phyloP scores from a whole-genome alignment of 2,888 invertebrate species.

The Polia nebulosa region DNA sequence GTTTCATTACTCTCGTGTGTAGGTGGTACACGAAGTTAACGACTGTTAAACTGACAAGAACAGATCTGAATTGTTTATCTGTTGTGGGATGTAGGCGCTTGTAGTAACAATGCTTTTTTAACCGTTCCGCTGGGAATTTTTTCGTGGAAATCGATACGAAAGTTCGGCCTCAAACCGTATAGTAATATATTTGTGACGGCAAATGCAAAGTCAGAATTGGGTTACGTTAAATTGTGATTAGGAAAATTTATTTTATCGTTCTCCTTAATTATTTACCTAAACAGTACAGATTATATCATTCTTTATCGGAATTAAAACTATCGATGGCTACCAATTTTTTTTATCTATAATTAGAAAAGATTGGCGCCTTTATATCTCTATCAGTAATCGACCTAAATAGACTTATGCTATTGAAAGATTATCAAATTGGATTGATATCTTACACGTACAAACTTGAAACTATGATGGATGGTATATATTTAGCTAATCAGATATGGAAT shows the following conservation, averaged over 20 bases:
- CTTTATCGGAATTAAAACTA: constrained; percentile 32
- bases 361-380: constrained; percentile 34
- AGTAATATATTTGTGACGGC: constrained; percentile 10
- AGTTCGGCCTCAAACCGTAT: not conserved
- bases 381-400: constrained; percentile 55
- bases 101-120: constrained; percentile 48
- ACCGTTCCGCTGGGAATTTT: constrained; percentile 5
- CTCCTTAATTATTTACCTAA: constrained; percentile 5
- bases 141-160: constrained; percentile 31
- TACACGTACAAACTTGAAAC: constrained; percentile 27
- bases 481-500: constrained; percentile 17
- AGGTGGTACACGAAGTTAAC: constrained; percentile 48
- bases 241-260: not conserved
- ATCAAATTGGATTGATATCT: constrained; percentile 42
- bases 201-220: constrained; percentile 12
- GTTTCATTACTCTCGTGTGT: constrained; percentile 43
- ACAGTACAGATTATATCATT: constrained; percentile 22
- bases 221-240: constrained; percentile 10
- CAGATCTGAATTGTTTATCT: constrained; percentile 56
- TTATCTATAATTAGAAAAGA: constrained; percentile 39
- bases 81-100: constrained; percentile 51
- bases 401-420: constrained; percentile 35
- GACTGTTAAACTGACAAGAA: constrained; percentile 43
- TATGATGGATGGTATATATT: constrained; percentile 44
- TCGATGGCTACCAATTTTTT: constrained; percentile 27